Evolutionary conservation across 1,140 invertebrate genomes (phyloP), one percentile per base, ranked within the genome.

Genomic region (Cyclina sinensis): DNA sequence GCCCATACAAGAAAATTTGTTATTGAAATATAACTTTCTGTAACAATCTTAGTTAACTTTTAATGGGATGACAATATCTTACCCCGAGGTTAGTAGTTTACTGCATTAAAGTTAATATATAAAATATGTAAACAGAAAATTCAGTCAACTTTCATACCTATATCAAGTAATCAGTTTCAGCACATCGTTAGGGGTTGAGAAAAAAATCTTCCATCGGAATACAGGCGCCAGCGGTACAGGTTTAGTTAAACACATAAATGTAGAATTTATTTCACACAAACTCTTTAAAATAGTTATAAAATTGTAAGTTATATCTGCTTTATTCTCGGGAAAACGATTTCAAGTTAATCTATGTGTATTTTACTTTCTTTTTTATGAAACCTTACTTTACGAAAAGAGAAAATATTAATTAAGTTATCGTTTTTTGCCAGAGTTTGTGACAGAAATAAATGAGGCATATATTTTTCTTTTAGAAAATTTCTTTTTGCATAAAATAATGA

Each of bases 261-360:
- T 24, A 62, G 24, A 62, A 62, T 62, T 62, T 62, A n/a, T 18
- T 57, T 57, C 51, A 57, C 51, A 57, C 51, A 16, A 57, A 57
- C 51, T 57, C 57, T 62, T 62, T n/a, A 62, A 62, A 27, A 62
- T 24, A 62, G 18, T 27, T 62, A 43, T 62, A 62, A 62, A 62
- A 62, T 18, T 62, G 51, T 21, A 57, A 57, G n/a, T 57, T 57
- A 57, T 57, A 57, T 57, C 51, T 7, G 3, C 3, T 5, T 16
- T 3, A 57, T 43, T 14, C 43, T 43, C 21, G 51, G 21, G 12
- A 54, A 54, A 54, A 54, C 18, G 7, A 54, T 54, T 54, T 54
- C 18, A 18, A 43, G 43, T 43, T 43, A 43, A 43, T n/a, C 5
- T 54, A 54, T 54, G 51, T n/a, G 51, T 54, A 54, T 18, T 54